Base-by-base conservation (phyloP, 1,140 invertebrate genomes). In the Lysiphlebus fabarum region DNA sequence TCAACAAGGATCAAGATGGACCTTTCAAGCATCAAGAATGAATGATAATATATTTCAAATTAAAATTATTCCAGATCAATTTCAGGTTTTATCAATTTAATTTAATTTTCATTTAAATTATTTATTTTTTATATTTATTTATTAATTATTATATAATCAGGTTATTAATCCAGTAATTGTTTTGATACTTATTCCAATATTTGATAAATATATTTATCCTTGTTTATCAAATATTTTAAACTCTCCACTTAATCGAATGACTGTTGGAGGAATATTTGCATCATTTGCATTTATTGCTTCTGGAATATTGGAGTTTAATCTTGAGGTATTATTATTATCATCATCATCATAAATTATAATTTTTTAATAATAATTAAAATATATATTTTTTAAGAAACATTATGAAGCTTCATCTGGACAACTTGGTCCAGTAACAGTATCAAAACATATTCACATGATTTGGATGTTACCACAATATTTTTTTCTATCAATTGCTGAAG, bases 1-100 rank as follows among this genome's bases (percentile, higher is more conserved):
- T 72, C 91, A 93, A 73, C 87, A 92, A 82, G 95, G 93, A 10
- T 97, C 95, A 1, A 84, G 90, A 48, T 99, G 96, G 96, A 96
- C 93, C 1, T 86, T 97, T 60, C 95, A 98, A 83, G 95, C 95
- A 7, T 87, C 87, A 0, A 83, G 88, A 63, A 95, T 98, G 92
- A 81, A 94, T 70, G 93, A 95, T 8, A 73, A 85, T 11, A 72
- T 96, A 4, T 83, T 85, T 1, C 83, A 82, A 57, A 83, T 83
- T 14, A 80, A 81, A 0, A 79, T 96, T 8, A 86, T 93, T 62
- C 91, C 95, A 0, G 94, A 97, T 76, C 94, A 96, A 75, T 88
- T 96, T 83, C 91, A 93, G 79, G 89, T 92, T 0, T 26, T 26
- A 26, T 2, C 4, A 2, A 26, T 26, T 26, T 26, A n/a, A n/a